phyloP scores from a whole-genome alignment of 2,113 vertebrate genomes.

The Sebastes schlegelii region DNA sequence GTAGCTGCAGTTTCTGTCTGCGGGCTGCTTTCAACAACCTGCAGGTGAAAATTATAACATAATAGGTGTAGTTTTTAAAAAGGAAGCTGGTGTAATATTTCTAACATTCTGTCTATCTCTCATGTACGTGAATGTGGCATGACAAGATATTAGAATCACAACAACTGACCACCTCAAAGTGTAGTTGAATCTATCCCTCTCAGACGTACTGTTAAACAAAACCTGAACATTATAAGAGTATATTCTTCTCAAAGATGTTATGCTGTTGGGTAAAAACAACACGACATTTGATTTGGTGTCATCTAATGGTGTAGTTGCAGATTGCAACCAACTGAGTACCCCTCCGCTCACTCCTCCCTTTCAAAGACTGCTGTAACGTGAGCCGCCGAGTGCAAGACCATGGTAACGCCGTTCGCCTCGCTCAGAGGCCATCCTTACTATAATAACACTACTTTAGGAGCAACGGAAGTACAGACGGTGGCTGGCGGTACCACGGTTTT shows the following conservation, averaged over 20 bases:
- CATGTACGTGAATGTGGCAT: background rate
- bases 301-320: too few relatives aligned
- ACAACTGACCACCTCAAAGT: background rate
- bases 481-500: too few relatives aligned
- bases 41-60: conserved; percentile 6
- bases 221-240: background rate
- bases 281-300: background rate
- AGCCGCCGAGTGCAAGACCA: too few relatives aligned
- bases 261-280: background rate
- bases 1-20: background rate
- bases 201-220: background rate
- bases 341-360: too few relatives aligned
- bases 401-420: too few relatives aligned
- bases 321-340: too few relatives aligned
- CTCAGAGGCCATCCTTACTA: too few relatives aligned
- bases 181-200: background rate
- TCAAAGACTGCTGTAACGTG: too few relatives aligned
- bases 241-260: background rate
- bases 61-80: background rate
- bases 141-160: background rate
- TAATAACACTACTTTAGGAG: too few relatives aligned
- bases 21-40: conserved; percentile 45
- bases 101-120: background rate
- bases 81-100: background rate
- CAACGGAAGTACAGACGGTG: too few relatives aligned